Evolutionary conservation across 2,113 vertebrate species (phyloP).

Genomic region (Turnix velox): DNA sequence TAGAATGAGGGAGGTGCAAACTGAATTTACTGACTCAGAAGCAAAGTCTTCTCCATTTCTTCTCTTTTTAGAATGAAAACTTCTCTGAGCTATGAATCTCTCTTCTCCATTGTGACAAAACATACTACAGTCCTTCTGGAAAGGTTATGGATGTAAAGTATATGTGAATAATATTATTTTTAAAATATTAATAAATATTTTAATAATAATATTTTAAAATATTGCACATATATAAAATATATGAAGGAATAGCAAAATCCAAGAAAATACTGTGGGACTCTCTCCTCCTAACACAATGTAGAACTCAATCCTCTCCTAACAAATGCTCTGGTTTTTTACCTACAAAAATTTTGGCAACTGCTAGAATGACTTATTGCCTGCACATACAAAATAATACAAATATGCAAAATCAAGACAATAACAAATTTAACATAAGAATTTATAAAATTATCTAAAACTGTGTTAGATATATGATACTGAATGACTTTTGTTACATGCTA

Average conservation of each 20-base stretch:
- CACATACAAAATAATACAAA: background rate
- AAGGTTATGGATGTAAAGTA: background rate
- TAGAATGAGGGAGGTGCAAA: background rate
- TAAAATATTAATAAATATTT: too few species aligned
- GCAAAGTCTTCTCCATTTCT: background rate
- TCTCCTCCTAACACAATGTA: background rate
- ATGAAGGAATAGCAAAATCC: background rate
- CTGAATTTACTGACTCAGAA: background rate
- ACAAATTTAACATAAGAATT: background rate
- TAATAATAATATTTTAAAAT: too few species aligned
- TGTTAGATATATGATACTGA: fast-evolving
- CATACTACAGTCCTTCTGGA: too few species aligned
- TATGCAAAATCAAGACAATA: background rate
- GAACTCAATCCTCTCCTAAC: fast-evolving
- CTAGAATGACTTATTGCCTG: background rate
- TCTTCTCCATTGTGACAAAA: background rate
- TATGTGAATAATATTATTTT: background rate
- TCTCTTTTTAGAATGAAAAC: background rate
- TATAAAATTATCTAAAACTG: background rate
- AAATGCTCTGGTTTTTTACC: background rate
- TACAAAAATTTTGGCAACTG: background rate
- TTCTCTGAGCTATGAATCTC: background rate
- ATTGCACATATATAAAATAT: too few species aligned
- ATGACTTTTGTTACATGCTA: fast-evolving
- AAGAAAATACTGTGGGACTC: background rate